Conservation (phyloP, 1,140 invertebrate genomes). For the Oscheius sp. region DNA sequence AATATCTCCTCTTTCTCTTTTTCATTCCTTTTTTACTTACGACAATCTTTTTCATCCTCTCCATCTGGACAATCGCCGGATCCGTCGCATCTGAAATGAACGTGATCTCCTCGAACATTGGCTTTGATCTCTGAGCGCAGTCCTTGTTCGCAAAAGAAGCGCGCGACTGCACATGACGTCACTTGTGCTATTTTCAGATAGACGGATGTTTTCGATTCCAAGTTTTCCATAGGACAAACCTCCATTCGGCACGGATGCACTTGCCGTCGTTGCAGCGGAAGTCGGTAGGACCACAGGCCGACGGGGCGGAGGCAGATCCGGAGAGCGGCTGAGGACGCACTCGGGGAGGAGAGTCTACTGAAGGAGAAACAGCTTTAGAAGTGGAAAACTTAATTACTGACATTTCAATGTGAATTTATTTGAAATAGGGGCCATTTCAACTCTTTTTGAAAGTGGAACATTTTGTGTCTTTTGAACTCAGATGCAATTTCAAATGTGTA, state of each 20-base stretch:
- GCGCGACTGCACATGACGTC: too few species aligned
- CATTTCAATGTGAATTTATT: too few species aligned
- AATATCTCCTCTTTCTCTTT: constrained; percentile 22
- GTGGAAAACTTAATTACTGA: too few species aligned
- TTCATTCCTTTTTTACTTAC: constrained; percentile 38
- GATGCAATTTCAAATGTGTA: too few species aligned
- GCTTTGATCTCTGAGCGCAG: too few species aligned
- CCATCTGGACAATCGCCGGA: constrained; percentile 55
- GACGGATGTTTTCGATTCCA: too few species aligned
- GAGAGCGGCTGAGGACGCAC: constrained; percentile 16
- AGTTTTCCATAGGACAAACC: too few species aligned
- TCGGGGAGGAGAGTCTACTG: constrained; percentile 18
- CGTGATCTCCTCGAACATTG: too few species aligned
- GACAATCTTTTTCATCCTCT: constrained; percentile 57
- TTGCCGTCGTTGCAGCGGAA: constrained; percentile 63
- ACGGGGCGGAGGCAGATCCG: constrained; percentile 7
- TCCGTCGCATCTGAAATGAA: constrained; percentile 67
- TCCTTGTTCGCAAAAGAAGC: too few species aligned
- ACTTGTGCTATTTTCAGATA: too few species aligned
- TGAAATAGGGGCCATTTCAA: background rate
- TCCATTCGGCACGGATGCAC: constrained; percentile 67
- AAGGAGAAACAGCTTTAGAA: background rate
- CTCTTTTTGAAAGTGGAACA: background rate
- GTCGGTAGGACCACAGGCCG: constrained; percentile 50
- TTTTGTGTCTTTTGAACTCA: background rate